These are phyloP conservation scores for Dromas ardeola DNA, from an alignment of 2,113 vertebrate species.

Conservation along the genomic window DNA sequence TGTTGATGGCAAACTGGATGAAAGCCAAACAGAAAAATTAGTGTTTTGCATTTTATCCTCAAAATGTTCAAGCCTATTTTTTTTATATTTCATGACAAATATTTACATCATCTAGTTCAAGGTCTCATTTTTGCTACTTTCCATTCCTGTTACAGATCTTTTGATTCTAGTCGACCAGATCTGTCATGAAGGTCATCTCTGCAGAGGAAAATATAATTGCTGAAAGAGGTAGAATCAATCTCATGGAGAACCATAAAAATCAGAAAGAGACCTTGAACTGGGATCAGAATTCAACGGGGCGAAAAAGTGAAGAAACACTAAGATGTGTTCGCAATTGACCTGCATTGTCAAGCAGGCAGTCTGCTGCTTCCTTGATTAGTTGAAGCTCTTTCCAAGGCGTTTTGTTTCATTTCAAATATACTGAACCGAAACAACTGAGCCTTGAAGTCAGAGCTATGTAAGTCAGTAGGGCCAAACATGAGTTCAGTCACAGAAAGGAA, in stretches of 20 bases:
- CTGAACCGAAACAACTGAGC: background rate
- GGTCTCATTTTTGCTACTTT: background rate
- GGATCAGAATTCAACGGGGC: conserved; percentile 8
- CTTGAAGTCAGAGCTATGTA: background rate
- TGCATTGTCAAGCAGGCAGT: background rate
- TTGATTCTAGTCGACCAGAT: background rate
- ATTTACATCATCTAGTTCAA: background rate
- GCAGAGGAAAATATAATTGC: background rate
- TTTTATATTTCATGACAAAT: background rate
- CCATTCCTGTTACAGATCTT: background rate
- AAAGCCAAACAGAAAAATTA: background rate
- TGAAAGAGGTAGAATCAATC: background rate
- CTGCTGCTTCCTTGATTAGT: background rate
- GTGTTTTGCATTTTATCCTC: background rate
- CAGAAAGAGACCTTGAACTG: background rate
- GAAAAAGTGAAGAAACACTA: background rate
- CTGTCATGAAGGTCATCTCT: background rate
- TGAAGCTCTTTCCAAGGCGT: background rate
- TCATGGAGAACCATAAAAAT: background rate
- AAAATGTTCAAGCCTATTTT: background rate
- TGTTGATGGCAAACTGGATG: background rate
- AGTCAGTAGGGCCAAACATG: background rate
- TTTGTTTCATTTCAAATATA: background rate
- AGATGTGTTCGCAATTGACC: background rate
- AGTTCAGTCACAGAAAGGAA: background rate